phyloP scores from a whole-genome alignment of 2,797 vertebrate genomes.

The Semaprochilodus insignis region DNA sequence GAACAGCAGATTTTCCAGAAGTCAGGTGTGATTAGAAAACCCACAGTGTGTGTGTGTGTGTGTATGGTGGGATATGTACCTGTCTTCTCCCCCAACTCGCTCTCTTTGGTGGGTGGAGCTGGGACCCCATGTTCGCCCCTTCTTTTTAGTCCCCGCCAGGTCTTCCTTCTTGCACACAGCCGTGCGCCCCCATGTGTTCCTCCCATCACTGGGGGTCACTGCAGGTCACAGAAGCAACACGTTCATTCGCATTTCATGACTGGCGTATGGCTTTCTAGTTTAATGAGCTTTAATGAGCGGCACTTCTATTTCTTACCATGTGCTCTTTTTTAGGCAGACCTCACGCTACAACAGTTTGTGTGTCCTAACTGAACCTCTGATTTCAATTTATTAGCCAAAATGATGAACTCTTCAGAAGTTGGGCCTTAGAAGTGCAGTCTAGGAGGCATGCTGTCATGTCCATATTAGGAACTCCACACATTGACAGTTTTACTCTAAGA shows the following conservation, averaged over 20 bases:
- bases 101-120: slow-evolving; percentile 91
- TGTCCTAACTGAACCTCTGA: too few species aligned
- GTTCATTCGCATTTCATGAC: not conserved
- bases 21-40: too few species aligned
- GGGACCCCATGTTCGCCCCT: slow-evolving; percentile 91
- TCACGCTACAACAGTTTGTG: too few species aligned
- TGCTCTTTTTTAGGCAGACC: not conserved
- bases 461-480: too few species aligned
- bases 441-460: too few species aligned
- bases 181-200: slow-evolving; percentile 89
- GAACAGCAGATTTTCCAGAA: too few species aligned
- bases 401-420: too few species aligned
- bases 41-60: not conserved
- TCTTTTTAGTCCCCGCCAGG: slow-evolving; percentile 85
- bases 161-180: slow-evolving; percentile 88
- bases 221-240: slow-evolving; percentile 23
- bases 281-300: not conserved
- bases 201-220: slow-evolving; percentile 89
- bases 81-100: slow-evolving; percentile 86
- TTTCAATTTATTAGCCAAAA: too few species aligned
- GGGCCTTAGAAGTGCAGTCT: too few species aligned
- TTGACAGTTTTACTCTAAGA: too few species aligned
- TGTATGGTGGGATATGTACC: slow-evolving; percentile 68
- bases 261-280: too few species aligned
- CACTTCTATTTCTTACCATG: too few species aligned